Conservation (phyloP, 2,113 vertebrate species). For the Amblyornis subalaris region DNA sequence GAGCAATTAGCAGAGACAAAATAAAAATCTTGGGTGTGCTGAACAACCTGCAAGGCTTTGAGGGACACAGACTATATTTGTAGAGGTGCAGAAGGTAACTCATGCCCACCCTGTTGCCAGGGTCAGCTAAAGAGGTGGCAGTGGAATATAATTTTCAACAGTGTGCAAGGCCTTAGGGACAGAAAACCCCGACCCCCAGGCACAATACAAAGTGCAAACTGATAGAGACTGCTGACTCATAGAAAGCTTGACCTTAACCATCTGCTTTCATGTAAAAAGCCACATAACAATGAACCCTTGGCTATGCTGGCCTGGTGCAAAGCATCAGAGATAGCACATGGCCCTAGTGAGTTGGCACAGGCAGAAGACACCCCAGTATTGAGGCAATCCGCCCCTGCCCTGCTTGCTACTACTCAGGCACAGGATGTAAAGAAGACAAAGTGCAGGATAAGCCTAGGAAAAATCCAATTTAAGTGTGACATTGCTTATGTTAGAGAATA, state of each 20-base stretch:
- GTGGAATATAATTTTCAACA: not conserved
- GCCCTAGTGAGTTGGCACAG: not conserved
- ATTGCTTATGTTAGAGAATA: not conserved
- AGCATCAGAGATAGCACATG: rapidly evolving
- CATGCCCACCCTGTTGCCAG: not conserved
- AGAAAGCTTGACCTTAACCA: not conserved
- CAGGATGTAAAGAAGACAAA: not conserved
- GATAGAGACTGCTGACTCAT: not conserved
- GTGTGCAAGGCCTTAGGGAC: not conserved
- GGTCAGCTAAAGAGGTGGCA: not conserved
- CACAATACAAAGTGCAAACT: not conserved
- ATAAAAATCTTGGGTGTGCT: not conserved
- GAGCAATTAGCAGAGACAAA: not conserved
- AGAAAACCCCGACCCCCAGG: not conserved
- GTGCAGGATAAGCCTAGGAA: not conserved
- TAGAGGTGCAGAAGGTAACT: not conserved
- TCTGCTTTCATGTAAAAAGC: not conserved
- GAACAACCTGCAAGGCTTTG: not conserved
- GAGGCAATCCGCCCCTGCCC: not conserved
- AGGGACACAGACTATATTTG: not conserved
- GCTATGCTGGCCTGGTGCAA: not conserved
- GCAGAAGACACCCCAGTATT: not conserved
- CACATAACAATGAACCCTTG: not conserved
- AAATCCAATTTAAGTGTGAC: not conserved
- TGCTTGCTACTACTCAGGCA: not conserved